These are phyloP conservation scores for Perizoma affinitatum DNA, from an alignment of 2,888 invertebrate genomes.

Conservation along the genomic window DNA sequence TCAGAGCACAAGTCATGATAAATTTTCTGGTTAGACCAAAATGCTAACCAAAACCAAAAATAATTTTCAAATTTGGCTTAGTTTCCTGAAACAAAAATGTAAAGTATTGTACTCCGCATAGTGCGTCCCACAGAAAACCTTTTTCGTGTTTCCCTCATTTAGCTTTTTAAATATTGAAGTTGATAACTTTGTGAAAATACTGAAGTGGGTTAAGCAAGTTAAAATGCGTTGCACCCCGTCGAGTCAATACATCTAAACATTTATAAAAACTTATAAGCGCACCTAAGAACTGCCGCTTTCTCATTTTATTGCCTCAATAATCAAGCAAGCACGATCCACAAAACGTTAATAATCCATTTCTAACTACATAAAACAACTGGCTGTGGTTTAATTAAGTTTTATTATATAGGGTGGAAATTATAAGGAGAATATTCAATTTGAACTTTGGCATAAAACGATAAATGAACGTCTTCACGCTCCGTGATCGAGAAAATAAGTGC, in stretches of 20 bases:
- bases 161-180: too few species aligned
- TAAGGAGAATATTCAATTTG: conserved; percentile 36
- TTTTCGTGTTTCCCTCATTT: too few species aligned
- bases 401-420: conserved; percentile 29
- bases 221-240: conserved; percentile 52
- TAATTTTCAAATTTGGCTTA: too few species aligned
- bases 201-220: conserved; percentile 23
- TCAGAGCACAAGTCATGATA: too few species aligned
- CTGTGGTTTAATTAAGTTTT: conserved; percentile 43
- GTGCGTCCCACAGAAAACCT: too few species aligned
- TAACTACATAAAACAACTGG: conserved; percentile 44
- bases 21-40: too few species aligned
- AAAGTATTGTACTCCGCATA: too few species aligned
- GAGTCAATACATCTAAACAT: conserved; percentile 59
- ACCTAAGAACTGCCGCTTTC: conserved; percentile 54
- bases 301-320: conserved; percentile 61
- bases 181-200: too few species aligned
- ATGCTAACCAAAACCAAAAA: too few species aligned
- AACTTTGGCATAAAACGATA: conserved; percentile 57
- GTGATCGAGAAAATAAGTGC: conserved; percentile 72
- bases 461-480: conserved; percentile 66
- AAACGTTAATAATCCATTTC: conserved; percentile 57
- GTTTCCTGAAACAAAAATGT: too few species aligned
- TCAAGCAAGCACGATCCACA: conserved; percentile 59
- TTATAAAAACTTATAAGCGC: conserved; percentile 52